Percentiles rank a stretch among this genome's conserved stretches.
Evolutionary conservation across 2,113 vertebrate genomes (phyloP).

Genomic region (Tupaia tana): DNA sequence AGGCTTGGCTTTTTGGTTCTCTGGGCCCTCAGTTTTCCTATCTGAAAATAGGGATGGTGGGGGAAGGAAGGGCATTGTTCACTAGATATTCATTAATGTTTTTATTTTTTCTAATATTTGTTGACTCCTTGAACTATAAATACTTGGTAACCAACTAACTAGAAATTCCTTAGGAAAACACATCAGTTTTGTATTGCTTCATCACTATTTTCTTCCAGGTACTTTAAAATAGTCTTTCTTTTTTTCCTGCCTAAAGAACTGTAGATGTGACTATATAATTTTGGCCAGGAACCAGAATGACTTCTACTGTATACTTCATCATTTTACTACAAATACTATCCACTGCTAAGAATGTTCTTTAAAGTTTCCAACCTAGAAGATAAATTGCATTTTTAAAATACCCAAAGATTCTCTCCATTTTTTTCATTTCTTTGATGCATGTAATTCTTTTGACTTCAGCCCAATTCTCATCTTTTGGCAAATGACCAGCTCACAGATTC

Average conservation of each 20-base stretch:
- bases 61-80: too few species aligned
- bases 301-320: not conserved
- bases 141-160: not conserved
- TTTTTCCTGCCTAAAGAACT: not conserved
- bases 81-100: not conserved
- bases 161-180: not conserved
- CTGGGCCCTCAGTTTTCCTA: not conserved
- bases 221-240: not conserved
- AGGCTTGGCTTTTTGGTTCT: not conserved
- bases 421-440: slow-evolving; percentile 72
- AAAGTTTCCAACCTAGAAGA: slow-evolving; percentile 70
- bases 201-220: not conserved
- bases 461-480: slow-evolving; percentile 81
- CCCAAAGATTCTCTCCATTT: slow-evolving; percentile 9
- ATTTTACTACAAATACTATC: slow-evolving; percentile 42
- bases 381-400: slow-evolving; percentile 75
- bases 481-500: slow-evolving; percentile 80
- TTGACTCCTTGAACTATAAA: not conserved
- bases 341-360: slow-evolving; percentile 44
- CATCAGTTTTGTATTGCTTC: not conserved
- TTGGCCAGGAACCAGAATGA: slow-evolving; percentile 22
- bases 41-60: not conserved
- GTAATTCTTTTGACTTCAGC: slow-evolving; percentile 76
- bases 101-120: not conserved
- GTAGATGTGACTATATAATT: not conserved